phyloP scores from a whole-genome alignment of 2,797 vertebrate species.

The Sitta carolinensis region DNA sequence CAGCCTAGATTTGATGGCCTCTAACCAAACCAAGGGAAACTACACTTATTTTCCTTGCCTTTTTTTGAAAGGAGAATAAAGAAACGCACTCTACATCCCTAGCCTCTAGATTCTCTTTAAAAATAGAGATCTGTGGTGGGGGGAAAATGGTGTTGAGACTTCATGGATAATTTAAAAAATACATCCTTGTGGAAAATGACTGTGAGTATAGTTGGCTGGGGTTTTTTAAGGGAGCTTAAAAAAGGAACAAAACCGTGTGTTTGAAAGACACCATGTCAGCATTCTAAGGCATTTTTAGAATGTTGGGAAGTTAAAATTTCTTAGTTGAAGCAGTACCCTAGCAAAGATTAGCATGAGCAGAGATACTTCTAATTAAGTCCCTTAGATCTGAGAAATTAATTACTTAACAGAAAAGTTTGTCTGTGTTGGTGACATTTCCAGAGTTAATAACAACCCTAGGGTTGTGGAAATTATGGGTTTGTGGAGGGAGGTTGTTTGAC shows the following conservation, averaged over 20 bases:
- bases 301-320: not conserved
- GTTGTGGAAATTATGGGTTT: not conserved
- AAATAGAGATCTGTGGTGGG: rapidly evolving
- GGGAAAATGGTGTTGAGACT: not conserved
- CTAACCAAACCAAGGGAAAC: not conserved
- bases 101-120: not conserved
- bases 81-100: rapidly evolving
- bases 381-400: not conserved
- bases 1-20: not conserved
- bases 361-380: not conserved
- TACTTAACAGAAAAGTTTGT: not conserved
- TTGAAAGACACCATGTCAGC: not conserved
- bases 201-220: not conserved
- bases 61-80: not conserved
- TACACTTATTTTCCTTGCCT: not conserved
- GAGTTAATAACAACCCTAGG: not conserved
- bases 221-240: not conserved
- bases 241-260: not conserved
- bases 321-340: not conserved
- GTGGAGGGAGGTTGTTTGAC: rapidly evolving
- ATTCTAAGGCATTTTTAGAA: not conserved
- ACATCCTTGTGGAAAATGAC: not conserved
- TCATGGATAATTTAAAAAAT: not conserved
- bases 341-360: not conserved
- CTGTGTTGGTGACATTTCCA: not conserved